phyloP scores from a whole-genome alignment of 2,113 vertebrate genomes.

The Rhinolophus ferrumequinum region DNA sequence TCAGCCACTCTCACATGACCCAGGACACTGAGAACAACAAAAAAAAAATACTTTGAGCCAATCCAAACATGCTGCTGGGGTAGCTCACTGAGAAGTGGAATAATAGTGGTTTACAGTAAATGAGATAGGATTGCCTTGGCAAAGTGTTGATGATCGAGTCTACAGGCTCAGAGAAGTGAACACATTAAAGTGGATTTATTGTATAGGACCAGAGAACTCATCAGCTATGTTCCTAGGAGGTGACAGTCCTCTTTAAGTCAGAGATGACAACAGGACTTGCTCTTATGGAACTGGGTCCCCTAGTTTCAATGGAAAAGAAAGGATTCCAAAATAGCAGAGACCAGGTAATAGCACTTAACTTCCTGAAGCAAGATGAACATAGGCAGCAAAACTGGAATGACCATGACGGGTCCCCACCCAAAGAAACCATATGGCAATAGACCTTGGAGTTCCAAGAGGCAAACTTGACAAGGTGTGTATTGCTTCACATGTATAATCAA shows the following conservation, averaged over 20 bases:
- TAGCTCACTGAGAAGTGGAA: not conserved
- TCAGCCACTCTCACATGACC: not conserved
- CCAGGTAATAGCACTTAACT: not conserved
- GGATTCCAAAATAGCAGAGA: not conserved
- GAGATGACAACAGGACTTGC: not conserved
- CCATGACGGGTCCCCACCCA: not conserved
- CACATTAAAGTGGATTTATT: not conserved
- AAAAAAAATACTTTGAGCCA: not conserved
- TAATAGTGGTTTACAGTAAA: not conserved
- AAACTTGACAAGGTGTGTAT: not conserved
- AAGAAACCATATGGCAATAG: not conserved
- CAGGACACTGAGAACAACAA: not conserved
- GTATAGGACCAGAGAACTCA: not conserved
- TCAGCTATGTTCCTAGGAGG: not conserved
- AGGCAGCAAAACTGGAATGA: not conserved
- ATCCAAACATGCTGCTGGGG: not conserved
- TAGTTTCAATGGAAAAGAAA: not conserved
- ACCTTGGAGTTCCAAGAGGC: not conserved
- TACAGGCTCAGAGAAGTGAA: not conserved
- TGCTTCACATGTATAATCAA: not conserved
- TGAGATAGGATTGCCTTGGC: not conserved
- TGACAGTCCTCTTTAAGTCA: not conserved
- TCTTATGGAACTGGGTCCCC: not conserved
- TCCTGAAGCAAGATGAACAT: not conserved
- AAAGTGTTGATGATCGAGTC: not conserved